Evolutionary conservation across 2,888 invertebrate genomes (phyloP).

Genomic region (Cheilosia variabilis): DNA sequence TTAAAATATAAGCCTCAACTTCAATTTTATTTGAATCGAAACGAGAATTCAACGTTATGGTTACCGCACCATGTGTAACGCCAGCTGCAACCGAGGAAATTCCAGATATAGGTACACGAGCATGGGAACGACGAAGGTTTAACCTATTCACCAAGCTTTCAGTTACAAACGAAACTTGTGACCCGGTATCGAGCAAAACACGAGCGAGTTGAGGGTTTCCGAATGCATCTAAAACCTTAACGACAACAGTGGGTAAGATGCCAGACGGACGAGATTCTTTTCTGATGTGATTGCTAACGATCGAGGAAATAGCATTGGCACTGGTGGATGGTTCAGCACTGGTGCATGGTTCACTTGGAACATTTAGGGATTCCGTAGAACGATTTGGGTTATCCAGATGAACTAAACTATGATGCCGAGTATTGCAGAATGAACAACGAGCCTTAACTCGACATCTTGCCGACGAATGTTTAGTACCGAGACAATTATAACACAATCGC

Average conservation of each 20-base stretch:
- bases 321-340: too few species aligned
- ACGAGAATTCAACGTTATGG: not conserved
- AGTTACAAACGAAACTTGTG: too few species aligned
- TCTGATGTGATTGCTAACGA: too few species aligned
- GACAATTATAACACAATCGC: slow-evolving; percentile 22
- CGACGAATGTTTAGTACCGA: slow-evolving; percentile 33
- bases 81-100: slow-evolving; percentile 16
- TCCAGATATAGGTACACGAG: slow-evolving; percentile 13
- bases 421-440: not conserved
- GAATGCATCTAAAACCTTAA: too few species aligned
- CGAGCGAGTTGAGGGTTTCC: too few species aligned
- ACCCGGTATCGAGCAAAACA: too few species aligned
- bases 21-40: slow-evolving; percentile 4
- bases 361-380: too few species aligned
- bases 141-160: not conserved
- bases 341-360: too few species aligned
- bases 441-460: slow-evolving; percentile 2
- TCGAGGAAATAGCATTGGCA: too few species aligned
- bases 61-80: slow-evolving; percentile 9
- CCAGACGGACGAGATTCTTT: too few species aligned
- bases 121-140: slow-evolving; percentile 1
- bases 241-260: too few species aligned
- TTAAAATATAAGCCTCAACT: slow-evolving; percentile 12
- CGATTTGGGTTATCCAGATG: not conserved
- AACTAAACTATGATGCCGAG: not conserved